Base-by-base conservation (phyloP, 2,113 vertebrate species). In the Misgurnus mizolepis region DNA sequence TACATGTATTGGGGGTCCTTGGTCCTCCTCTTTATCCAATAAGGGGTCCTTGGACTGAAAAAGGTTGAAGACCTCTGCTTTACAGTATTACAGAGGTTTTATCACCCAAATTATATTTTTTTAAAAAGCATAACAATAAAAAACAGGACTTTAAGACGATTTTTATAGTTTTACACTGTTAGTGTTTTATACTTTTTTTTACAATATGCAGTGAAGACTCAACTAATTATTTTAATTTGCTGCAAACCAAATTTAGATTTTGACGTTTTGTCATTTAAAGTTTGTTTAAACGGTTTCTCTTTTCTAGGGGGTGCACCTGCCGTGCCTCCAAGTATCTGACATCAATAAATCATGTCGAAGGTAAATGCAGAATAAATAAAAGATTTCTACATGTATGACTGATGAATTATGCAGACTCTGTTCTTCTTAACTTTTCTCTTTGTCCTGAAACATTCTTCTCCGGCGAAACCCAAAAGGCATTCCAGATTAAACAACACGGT, bases 341-440 rank as follows among this genome's bases (percentile, higher is more conserved):
- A 90, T 89, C 72, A 88, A 90, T 88, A 90, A 89, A 84, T 84
- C 79, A 90, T 87, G 40, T 55, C 41, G 49, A 80, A 85, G 82
- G 78, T 80, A 66, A 27, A 83, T 79, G 62, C 85, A 62, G 76
- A 82, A 86, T 88, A 82, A 91, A 90, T 87, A 89, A 88, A 84
- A 88, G 68, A 89, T 88, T 58, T 81, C 79, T 84, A 89, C 88
- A 91, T 81, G 86, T 88, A 87, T 89, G 88, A 87, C 87, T 86
- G 86, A 88, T 90, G 68, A 90, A 91, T 92, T 89, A 91, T 89
- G 86, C 80, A 91, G 88, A 86, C 68, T 76, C 6, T 85, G 83
- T 89, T 88, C 90, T 88, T 83, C 86, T 88, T 86, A 84, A 82
- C 68, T 83, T 86, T 84, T 55, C 55, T 85, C 79, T 85, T 83